A percentile compares a stretch with the other conserved stretches of the same genome.
These are phyloP conservation scores for Macrochelys suwanniensis DNA, from an alignment of 2,797 vertebrate genomes.

Conservation along the genomic window DNA sequence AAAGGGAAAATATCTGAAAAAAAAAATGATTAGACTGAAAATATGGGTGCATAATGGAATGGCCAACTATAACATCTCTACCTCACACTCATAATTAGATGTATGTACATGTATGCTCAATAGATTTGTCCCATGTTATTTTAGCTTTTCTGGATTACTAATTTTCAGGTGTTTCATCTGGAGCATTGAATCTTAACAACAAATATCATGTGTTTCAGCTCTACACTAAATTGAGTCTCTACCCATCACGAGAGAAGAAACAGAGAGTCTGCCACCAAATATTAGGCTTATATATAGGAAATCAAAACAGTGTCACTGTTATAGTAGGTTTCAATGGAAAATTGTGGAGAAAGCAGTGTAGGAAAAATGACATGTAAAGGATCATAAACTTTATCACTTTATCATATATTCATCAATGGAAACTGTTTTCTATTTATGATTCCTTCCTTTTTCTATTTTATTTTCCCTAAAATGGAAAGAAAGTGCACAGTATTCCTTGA, in stretches of 20 bases:
- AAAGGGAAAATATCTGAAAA: not conserved
- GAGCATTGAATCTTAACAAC: conserved; percentile 59
- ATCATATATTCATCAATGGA: not conserved
- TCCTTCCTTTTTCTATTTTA: not conserved
- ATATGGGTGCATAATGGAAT: not conserved
- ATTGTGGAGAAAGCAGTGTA: not conserved
- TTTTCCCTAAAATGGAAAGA: not conserved
- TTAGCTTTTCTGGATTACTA: conserved; percentile 43
- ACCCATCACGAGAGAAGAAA: conserved; percentile 49
- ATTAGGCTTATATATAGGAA: conserved; percentile 34
- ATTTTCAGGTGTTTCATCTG: conserved; percentile 66
- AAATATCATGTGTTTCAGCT: conserved; percentile 20
- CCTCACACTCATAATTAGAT: not conserved
- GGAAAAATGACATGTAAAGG: not conserved
- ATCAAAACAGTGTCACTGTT: not conserved
- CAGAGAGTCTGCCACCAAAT: conserved; percentile 37
- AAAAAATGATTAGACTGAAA: not conserved
- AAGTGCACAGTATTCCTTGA: not conserved
- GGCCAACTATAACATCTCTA: not conserved
- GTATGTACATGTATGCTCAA: not conserved
- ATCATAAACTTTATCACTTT: not conserved
- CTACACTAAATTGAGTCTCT: conserved; percentile 65
- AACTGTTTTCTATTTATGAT: not conserved
- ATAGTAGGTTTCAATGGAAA: conserved; percentile 54
- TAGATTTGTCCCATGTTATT: conserved; percentile 47